Percentiles rank a stretch among this genome's conserved stretches.
Conservation (phyloP, 2,888 invertebrate species). For the Mythimna pallens region DNA sequence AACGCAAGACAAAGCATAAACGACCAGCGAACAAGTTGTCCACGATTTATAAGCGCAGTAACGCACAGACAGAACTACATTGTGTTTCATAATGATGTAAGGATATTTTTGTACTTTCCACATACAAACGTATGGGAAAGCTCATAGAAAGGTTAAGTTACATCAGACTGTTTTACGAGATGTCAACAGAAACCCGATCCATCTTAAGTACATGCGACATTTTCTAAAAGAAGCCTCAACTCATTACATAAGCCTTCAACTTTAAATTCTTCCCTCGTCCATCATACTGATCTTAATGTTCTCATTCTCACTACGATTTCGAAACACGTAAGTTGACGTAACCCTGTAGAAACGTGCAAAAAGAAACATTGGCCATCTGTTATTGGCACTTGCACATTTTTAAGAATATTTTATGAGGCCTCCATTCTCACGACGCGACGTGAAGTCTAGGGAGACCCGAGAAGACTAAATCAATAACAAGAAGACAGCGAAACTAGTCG, state of each 20-base stretch:
- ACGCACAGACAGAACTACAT: not conserved
- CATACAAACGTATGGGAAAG: constrained; percentile 8
- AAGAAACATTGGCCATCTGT: constrained; percentile 28
- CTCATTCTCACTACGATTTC: constrained; percentile 53
- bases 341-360: constrained; percentile 19
- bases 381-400: constrained; percentile 23
- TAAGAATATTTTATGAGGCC: not conserved
- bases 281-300: constrained; percentile 46
- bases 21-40: not conserved
- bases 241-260: constrained; percentile 38
- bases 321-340: constrained; percentile 55
- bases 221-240: constrained; percentile 29
- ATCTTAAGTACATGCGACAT: constrained; percentile 5
- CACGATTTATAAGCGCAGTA: not conserved
- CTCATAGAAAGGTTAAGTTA: constrained; percentile 19
- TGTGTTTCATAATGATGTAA: constrained; percentile 12
- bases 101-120: constrained; percentile 18
- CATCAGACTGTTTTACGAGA: constrained; percentile 16
- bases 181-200: constrained; percentile 23
- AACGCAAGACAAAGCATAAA: not conserved
- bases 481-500: not conserved
- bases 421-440: not conserved
- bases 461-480: not conserved
- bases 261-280: constrained; percentile 46
- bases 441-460: not conserved